Base-by-base conservation (phyloP, 1,140 invertebrate genomes). In the Cydia strobilella region DNA sequence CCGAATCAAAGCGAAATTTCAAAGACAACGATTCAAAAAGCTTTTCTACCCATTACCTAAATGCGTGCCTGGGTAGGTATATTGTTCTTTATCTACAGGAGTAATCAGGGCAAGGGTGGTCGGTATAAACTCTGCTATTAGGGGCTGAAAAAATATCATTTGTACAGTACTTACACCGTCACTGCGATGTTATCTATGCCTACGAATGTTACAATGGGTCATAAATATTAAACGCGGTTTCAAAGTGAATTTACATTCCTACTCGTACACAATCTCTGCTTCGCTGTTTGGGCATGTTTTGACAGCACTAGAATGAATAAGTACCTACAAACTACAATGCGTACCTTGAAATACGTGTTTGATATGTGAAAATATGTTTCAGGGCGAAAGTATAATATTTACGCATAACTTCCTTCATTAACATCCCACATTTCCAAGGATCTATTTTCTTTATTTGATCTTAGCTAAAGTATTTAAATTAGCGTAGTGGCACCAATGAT, bases 71-170 rank as follows among this genome's bases (percentile, higher is more conserved):
- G 54, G 0, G 51, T 45, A 45, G 1, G 12, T 51, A 6, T 54
- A 18, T 59, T 59, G 18, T 59, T 59, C n/a, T 23, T 59, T 59
- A 59, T 59, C 54, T 59, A 59, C 18, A 59, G 54, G 18, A 23
- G 20, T 10, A 59, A 59, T 59, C 65, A 31, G 27, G 63, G 65
- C 23, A 69, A 7, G 63, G 27, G 27, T 1, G 65, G 65, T 69
- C 35, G 65, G 27, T 18, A n/a, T 18, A 9, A 35, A 69, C 65
- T 10, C 65, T 15, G 5, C 5, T 35, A 35, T 35, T 31, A 69
- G n/a, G 65, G 65, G 31, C 63, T 69, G 31, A 69, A 69, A 65
- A 69, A 69, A 69, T 35, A 69, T 69, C 65, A 69, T 69, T 69
- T 42, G 65, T 39, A 18, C 31, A 18, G 65, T 69, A 69, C 65